phyloP scores from a whole-genome alignment of 2,113 vertebrate species.

The Conger conger region DNA sequence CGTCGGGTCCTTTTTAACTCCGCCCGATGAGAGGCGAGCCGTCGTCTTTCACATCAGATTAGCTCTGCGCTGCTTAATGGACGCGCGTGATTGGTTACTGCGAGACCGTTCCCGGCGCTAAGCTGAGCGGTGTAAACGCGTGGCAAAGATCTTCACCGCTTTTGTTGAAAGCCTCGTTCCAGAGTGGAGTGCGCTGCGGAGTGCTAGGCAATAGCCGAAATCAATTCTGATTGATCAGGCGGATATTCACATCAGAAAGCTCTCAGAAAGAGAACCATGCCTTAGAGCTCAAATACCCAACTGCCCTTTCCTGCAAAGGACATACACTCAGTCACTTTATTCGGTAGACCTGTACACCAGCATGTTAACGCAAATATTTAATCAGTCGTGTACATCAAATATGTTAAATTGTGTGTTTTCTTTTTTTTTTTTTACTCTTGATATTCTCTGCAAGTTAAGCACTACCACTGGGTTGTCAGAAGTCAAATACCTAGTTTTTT shows the following conservation, averaged over 20 bases:
- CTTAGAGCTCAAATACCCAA: background rate
- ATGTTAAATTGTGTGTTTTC: too few relatives aligned
- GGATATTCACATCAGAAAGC: background rate
- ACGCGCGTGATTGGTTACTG: background rate
- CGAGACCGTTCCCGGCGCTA: background rate
- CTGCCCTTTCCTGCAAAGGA: background rate
- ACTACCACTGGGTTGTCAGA: too few relatives aligned
- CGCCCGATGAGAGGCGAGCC: background rate
- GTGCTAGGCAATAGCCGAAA: background rate
- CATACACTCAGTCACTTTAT: too few relatives aligned
- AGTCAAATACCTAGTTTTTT: too few relatives aligned
- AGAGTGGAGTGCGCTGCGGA: background rate
- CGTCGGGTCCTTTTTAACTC: constrained; percentile 19
- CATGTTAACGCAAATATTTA: too few relatives aligned
- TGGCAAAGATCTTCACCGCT: background rate
- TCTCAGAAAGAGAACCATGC: background rate
- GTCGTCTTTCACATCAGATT: constrained; percentile 25
- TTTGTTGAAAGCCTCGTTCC: background rate
- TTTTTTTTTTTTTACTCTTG: background rate
- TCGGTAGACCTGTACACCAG: too few relatives aligned
- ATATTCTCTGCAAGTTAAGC: background rate
- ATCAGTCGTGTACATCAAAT: too few relatives aligned
- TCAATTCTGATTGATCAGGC: background rate
- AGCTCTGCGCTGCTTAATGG: background rate
- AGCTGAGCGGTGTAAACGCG: background rate